Conservation (phyloP, 2,888 invertebrate species). For the Lysandra bellargus region DNA sequence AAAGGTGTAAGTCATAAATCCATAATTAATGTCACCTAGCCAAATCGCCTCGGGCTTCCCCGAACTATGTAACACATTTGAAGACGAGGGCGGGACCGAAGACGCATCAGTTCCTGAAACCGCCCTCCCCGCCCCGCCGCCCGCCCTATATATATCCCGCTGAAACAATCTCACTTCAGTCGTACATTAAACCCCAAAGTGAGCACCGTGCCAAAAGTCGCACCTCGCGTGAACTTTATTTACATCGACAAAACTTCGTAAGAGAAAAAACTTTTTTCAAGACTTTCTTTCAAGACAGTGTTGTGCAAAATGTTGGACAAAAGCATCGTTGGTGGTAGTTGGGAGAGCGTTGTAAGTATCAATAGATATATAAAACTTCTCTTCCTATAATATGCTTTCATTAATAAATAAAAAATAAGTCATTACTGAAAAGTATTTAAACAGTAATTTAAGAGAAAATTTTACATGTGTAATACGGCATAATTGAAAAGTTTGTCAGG, state of each 20-base stretch:
- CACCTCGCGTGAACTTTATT: slow-evolving; percentile 59
- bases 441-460: not conserved
- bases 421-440: not conserved
- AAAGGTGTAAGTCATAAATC: not conserved
- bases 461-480: not conserved
- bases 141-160: slow-evolving; percentile 71
- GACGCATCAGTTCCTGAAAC: slow-evolving; percentile 67
- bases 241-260: not conserved
- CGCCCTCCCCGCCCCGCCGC: slow-evolving; percentile 60
- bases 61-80: slow-evolving; percentile 64
- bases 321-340: slow-evolving; percentile 70
- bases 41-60: slow-evolving; percentile 65
- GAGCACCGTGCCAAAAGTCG: slow-evolving; percentile 66
- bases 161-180: slow-evolving; percentile 69
- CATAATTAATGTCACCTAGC: slow-evolving; percentile 11
- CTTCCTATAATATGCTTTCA: not conserved
- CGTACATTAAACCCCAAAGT: slow-evolving; percentile 67
- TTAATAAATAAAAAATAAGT: not conserved
- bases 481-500: not conserved
- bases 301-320: slow-evolving; percentile 72
- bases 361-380: not conserved
- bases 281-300: slow-evolving; percentile 42
- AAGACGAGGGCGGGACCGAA: slow-evolving; percentile 68
- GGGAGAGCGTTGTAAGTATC: slow-evolving; percentile 76
- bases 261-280: not conserved